Percentiles rank a stretch among this genome's conserved stretches.
Evolutionary conservation across 2,113 vertebrate species (phyloP).

Genomic region (Sitta europaea): DNA sequence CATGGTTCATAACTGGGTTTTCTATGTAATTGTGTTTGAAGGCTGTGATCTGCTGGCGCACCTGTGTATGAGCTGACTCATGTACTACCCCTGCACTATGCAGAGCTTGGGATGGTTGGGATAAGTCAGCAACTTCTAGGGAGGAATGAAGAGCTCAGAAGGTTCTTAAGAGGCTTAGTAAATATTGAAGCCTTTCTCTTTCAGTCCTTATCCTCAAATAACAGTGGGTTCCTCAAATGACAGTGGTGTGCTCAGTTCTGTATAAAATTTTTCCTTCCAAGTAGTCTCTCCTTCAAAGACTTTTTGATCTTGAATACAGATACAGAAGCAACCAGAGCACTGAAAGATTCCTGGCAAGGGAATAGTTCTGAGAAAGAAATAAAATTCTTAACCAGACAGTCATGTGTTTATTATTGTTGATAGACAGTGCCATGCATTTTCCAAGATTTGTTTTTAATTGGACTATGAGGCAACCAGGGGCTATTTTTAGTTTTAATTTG

Average conservation of each 20-base stretch:
- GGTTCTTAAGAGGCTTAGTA: neutral
- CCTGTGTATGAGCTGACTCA: neutral
- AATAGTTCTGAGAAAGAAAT: neutral
- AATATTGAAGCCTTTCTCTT: neutral
- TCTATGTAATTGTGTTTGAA: neutral
- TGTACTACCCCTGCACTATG: neutral
- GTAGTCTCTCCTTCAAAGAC: neutral
- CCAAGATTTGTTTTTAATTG: neutral
- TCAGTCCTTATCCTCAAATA: neutral
- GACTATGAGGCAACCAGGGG: neutral
- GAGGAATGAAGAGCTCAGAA: neutral
- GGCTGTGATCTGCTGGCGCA: neutral
- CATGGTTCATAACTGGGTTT: neutral
- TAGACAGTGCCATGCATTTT: neutral
- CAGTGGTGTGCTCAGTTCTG: neutral
- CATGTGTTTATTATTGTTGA: neutral
- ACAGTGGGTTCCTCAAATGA: neutral
- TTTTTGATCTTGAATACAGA: neutral
- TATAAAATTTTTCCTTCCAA: neutral
- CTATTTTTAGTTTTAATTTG: constrained; percentile 27
- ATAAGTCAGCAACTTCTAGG: neutral
- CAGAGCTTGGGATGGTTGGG: neutral
- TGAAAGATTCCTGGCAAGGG: neutral
- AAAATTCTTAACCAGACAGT: neutral
- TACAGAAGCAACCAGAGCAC: neutral